Evolutionary conservation across 35 echinoderm and acorn worm genomes (phyloP).

Genomic region (Anneissia japonica): DNA sequence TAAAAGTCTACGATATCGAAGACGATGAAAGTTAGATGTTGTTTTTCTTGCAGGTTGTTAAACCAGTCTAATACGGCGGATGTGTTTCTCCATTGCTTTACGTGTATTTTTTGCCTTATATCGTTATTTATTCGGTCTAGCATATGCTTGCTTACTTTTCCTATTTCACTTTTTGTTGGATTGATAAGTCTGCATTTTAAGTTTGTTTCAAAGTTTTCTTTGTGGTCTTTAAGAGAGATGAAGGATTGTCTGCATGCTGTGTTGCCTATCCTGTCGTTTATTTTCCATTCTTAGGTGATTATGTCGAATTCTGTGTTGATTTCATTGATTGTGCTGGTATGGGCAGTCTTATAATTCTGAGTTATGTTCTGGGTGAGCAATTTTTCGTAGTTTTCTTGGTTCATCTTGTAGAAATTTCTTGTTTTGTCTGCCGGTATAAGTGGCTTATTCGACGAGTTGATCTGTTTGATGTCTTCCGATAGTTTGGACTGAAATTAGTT

Average conservation of each 20-base stretch:
- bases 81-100: conserved; percentile 39
- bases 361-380: conserved; percentile 15
- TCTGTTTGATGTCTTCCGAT: no score
- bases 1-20: conserved; percentile 45
- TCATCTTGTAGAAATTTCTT: conserved; percentile 15
- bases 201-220: conserved; percentile 32
- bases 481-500: no score
- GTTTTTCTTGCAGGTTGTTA: neutral
- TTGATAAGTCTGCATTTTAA: conserved; percentile 35
- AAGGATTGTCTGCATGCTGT: conserved; percentile 14
- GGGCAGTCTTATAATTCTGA: neutral
- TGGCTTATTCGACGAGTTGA: neutral
- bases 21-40: neutral
- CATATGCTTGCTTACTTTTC: conserved; percentile 29
- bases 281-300: neutral
- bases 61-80: conserved; percentile 27
- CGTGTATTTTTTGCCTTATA: neutral
- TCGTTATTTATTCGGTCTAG: conserved; percentile 31
- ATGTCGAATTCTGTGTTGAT: neutral
- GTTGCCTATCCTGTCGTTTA: conserved; percentile 10
- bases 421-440: neutral
- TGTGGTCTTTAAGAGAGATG: conserved; percentile 33
- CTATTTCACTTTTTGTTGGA: conserved; percentile 42
- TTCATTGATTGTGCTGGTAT: neutral
- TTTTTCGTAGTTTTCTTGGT: neutral